Conservation (phyloP, 2,888 invertebrate genomes). For the Timandra comae region DNA sequence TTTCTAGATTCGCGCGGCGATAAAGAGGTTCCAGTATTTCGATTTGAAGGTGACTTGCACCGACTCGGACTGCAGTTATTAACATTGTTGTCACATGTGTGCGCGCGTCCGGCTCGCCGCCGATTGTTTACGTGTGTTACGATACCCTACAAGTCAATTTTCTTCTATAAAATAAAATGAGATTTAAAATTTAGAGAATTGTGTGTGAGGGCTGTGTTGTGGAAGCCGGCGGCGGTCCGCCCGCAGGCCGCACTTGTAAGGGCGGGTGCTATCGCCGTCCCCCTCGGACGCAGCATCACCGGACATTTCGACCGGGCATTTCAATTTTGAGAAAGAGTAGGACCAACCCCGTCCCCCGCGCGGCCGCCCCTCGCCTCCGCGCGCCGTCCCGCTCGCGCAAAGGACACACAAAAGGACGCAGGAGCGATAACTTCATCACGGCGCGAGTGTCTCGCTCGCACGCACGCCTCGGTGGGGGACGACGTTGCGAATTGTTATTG, state of each 20-base stretch:
- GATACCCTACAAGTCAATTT: constrained; percentile 19
- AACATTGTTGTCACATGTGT: too few relatives aligned
- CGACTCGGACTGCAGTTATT: constrained; percentile 15
- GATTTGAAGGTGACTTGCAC: constrained; percentile 31
- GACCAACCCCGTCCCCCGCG: constrained; percentile 61
- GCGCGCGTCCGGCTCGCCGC: too few relatives aligned
- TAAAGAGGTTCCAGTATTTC: constrained; percentile 28
- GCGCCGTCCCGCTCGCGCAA: constrained; percentile 63
- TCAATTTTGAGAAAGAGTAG: constrained; percentile 78
- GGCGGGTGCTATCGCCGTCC: constrained; percentile 75
- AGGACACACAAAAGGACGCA: constrained; percentile 78
- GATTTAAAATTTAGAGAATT: constrained; percentile 70
- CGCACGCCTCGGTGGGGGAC: constrained; percentile 72
- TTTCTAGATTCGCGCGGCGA: constrained; percentile 25
- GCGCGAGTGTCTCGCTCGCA: constrained; percentile 68
- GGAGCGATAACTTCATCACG: constrained; percentile 77
- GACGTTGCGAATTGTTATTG: constrained; percentile 78
- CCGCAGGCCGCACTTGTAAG: constrained; percentile 60
- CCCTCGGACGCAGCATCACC: constrained; percentile 76
- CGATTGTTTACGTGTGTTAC: constrained; percentile 4
- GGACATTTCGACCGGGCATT: constrained; percentile 78
- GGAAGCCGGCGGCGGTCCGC: constrained; percentile 34
- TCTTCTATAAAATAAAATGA: constrained; percentile 42
- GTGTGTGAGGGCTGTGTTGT: constrained; percentile 56
- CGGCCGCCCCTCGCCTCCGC: constrained; percentile 41